A percentile compares a stretch with the other conserved stretches of the same genome.
phyloP scores from a whole-genome alignment of 2,888 invertebrate genomes.

The Ennomos erosarius region DNA sequence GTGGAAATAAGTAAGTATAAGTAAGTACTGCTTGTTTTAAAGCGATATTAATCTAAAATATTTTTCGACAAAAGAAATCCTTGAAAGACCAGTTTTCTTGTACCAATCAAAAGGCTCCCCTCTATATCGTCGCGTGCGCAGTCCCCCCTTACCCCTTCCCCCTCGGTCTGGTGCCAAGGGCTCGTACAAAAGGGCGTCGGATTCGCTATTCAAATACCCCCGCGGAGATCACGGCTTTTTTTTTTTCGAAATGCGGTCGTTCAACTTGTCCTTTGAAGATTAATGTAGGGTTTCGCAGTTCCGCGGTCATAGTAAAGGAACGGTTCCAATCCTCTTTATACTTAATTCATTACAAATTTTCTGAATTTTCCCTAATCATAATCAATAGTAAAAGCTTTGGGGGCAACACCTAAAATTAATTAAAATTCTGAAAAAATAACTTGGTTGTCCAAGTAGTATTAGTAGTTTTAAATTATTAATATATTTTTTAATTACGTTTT shows the following conservation, averaged over 20 bases:
- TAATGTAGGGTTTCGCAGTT: constrained; percentile 43
- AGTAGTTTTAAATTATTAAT: too few relatives aligned
- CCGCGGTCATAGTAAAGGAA: constrained; percentile 2
- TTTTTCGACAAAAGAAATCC: too few relatives aligned
- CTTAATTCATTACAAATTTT: too few relatives aligned
- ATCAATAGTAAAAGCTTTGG: too few relatives aligned
- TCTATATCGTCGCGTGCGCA: constrained; percentile 32
- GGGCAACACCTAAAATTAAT: too few relatives aligned
- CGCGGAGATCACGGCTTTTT: constrained; percentile 35
- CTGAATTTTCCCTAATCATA: too few relatives aligned
- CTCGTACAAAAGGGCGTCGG: constrained; percentile 28
- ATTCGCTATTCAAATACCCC: constrained; percentile 48
- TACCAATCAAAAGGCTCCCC: constrained; percentile 6
- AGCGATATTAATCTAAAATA: too few relatives aligned
- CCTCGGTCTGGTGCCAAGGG: constrained; percentile 27
- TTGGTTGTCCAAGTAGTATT: too few relatives aligned
- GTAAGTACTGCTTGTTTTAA: background rate
- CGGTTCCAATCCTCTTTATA: background rate
- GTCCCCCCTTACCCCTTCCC: constrained; percentile 8
- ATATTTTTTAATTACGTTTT: too few relatives aligned
- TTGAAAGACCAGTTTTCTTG: background rate
- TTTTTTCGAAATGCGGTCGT: constrained; percentile 56
- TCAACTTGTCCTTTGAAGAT: constrained; percentile 62
- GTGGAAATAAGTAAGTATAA: too few relatives aligned
- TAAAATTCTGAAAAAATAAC: too few relatives aligned